Conservation (phyloP, 2,888 invertebrate species). For the Tachina fera region DNA sequence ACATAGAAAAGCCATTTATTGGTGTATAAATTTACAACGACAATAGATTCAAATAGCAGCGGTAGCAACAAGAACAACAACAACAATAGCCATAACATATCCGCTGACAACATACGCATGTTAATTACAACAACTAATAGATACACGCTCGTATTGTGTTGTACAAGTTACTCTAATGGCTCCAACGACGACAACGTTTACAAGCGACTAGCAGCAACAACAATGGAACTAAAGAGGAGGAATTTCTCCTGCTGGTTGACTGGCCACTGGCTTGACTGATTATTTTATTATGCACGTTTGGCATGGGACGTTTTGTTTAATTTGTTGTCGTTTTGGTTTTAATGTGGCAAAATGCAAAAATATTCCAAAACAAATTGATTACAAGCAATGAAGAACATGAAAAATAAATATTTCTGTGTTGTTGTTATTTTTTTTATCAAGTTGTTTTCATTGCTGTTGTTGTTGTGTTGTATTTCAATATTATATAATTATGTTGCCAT, state of each 20-base stretch:
- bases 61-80: conserved; percentile 24
- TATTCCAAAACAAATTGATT: conserved; percentile 68
- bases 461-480: conserved; percentile 30
- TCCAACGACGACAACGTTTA: conserved; percentile 27
- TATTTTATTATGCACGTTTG: conserved; percentile 26
- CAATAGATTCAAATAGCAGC: conserved; percentile 55
- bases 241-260: conserved; percentile 64
- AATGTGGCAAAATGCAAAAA: conserved; percentile 65
- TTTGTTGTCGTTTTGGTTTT: conserved; percentile 18
- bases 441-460: conserved; percentile 29
- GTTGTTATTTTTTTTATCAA: conserved; percentile 37
- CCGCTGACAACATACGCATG: conserved; percentile 72
- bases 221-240: conserved; percentile 12
- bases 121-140: conserved; percentile 65
- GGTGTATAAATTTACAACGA: conserved; percentile 52
- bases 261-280: conserved; percentile 60
- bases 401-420: conserved; percentile 61
- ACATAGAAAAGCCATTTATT: conserved; percentile 41
- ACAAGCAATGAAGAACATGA: conserved; percentile 63
- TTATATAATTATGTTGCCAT: conserved; percentile 61
- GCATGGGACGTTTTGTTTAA: not conserved
- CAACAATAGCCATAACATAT: conserved; percentile 61
- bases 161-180: conserved; percentile 56
- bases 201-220: not conserved
- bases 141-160: conserved; percentile 50